Evolutionary conservation across 2,113 vertebrate species (phyloP).

Genomic region (Halichoeres trimaculatus): DNA sequence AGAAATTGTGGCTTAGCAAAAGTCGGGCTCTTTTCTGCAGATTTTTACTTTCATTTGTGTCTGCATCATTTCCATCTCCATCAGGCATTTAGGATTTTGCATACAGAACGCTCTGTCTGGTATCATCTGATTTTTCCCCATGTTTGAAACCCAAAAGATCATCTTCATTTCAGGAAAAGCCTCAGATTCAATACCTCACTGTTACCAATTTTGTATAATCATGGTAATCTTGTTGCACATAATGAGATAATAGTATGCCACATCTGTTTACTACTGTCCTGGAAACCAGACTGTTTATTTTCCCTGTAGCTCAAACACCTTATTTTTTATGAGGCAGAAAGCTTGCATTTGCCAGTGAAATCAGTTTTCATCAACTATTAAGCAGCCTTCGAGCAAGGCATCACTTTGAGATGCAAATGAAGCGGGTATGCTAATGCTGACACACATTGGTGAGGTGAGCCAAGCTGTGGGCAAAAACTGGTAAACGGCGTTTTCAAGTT

Average conservation of each 20-base stretch:
- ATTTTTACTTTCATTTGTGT: conserved; percentile 5
- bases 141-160: conserved; percentile 8
- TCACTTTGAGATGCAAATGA: conserved; percentile 64
- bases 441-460: conserved; percentile 19
- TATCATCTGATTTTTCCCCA: neutral
- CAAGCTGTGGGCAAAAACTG: conserved; percentile 27
- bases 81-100: neutral
- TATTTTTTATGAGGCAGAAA: conserved; percentile 41
- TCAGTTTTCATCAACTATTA: conserved; percentile 62
- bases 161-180: neutral
- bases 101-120: neutral
- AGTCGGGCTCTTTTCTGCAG: neutral
- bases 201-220: conserved; percentile 19
- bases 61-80: neutral
- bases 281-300: conserved; percentile 49
- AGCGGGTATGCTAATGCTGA: conserved; percentile 30
- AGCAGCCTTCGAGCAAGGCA: conserved; percentile 62
- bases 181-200: conserved; percentile 17
- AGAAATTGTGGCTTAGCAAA: neutral
- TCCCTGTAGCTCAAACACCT: conserved; percentile 20
- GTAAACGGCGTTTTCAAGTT: conserved; percentile 11
- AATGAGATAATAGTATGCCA: conserved; percentile 48
- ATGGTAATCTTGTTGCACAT: conserved; percentile 27
- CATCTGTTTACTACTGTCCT: conserved; percentile 29
- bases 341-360: conserved; percentile 48